Percentiles rank a stretch among this genome's conserved stretches.
Conservation (phyloP, 2,797 vertebrate genomes). For the Sarcophilus harrisii region DNA sequence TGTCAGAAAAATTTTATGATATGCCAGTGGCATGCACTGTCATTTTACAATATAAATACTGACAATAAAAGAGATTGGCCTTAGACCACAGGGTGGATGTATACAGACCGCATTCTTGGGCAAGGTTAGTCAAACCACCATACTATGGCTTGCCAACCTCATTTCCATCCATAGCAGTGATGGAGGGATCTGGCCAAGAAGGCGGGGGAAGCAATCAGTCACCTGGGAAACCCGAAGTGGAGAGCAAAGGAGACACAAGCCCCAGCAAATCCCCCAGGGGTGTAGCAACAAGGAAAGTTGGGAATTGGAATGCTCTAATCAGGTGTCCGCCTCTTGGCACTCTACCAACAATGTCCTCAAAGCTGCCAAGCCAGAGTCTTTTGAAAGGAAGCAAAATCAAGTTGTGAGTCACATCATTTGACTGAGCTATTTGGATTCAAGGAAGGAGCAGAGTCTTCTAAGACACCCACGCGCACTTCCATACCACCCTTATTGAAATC, state of each 20-base stretch:
- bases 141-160: neutral
- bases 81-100: neutral
- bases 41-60: neutral
- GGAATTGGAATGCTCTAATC: constrained; percentile 30
- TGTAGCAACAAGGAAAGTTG: constrained; percentile 14
- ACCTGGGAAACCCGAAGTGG: constrained; percentile 28
- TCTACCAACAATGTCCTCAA: constrained; percentile 20
- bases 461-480: neutral
- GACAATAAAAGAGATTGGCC: neutral
- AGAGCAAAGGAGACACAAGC: neutral
- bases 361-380: constrained; percentile 63
- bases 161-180: rapidly evolving
- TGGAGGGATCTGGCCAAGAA: neutral
- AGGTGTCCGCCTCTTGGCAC: constrained; percentile 21
- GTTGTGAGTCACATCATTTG: constrained; percentile 52
- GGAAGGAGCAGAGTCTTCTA: constrained; percentile 1
- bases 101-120: neutral
- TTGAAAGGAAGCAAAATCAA: constrained; percentile 39
- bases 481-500: neutral
- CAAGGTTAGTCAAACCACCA: neutral
- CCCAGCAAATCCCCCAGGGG: constrained; percentile 15
- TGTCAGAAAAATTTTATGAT: neutral
- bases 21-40: neutral
- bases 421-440: constrained; percentile 26
- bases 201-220: neutral